Base-by-base conservation (phyloP, 2,113 vertebrate species). In the Hiodon tergisus region DNA sequence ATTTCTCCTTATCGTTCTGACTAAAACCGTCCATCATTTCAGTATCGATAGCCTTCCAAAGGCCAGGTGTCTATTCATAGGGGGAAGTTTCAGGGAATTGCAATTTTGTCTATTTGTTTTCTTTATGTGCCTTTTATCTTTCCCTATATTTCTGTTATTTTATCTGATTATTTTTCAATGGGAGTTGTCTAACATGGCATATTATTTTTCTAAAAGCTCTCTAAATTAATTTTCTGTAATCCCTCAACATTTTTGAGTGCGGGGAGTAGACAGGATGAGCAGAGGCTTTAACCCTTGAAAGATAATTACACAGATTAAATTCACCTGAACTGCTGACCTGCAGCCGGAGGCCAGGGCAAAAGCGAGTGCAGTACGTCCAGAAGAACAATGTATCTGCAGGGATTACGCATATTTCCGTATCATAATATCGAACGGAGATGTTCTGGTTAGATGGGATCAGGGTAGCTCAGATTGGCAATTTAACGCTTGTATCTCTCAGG, bases 351-450 rank as follows among this genome's bases (percentile, higher is more conserved):
- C 14, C 16, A n/a, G 71, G 58, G 52, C n/a, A 46, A 11, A 47
- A 54, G 17, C 50, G 13, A 72, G 10, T 10, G 57, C 11, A 31
- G 7, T 60, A 17, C 17, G 60, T 65, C 50, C 61, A 73, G 50
- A 73, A 65, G 50, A 73, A 73, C 72, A 73, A 73, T 65, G 47
- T 11, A 9, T 5, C 48, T 16, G 2, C 3, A 14, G 61, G 57
- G 72, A 73, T 73, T 73, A 73, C 72, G 65, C 61, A 51, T 73
- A 73, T 63, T 65, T 73, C 17, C 17, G 50, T 73, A 53, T 52
- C 61, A 73, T 63, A 60, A 73, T 63, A 63, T 73, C 63, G 70
- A 59, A 48, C 48, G 63, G 51, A 73, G 7, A n/a, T 59, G 54
- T 65, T 65, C 72, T 54, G 60, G 72, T 73, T 73, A 73, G 61